Base-by-base conservation (phyloP, 1,140 invertebrate genomes). In the Lordiphosa stackelbergi region DNA sequence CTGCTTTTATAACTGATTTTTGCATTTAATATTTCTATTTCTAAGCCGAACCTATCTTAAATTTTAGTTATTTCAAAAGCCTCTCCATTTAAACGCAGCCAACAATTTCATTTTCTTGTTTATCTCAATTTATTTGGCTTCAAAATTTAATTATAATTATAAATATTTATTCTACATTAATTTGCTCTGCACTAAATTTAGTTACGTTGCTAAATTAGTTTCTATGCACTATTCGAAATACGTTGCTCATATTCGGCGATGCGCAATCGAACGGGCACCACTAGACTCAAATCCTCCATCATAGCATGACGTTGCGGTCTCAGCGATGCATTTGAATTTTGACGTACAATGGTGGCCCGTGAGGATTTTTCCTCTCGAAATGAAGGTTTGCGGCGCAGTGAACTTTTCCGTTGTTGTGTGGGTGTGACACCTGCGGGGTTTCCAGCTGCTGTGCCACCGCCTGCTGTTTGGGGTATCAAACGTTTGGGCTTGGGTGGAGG, bases 261-360 rank as follows among this genome's bases (percentile, higher is more conserved):
- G 49, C 83, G 83, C 46, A 85, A 47, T 51, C 73, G 55, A 11
- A 85, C 83, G 5, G 83, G 83, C 28, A 85, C 73, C 16, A 85
- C 83, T n/a, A 85, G 52, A 22, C 77, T 83, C 24, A 85, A 56
- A 53, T 85, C 83, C 70, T 85, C 83, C 83, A 85, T 85, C 46
- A 84, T 72, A 51, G 77, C 35, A 16, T 85, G 83, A 19, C 81
- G 74, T 47, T 85, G 83, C 41, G 83, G 73, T 35, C 77, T 57
- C 38, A 83, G 37, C 1, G 69, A 28, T 24, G 59, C 61, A 56
- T 55, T 78, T 4, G 83, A 74, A 35, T 73, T 85, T 10, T 83
- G 83, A 4, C 83, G 53, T 2, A 60, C 45, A 28, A 83, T 85
- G 8, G 62, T 78, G 35, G 77, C 60, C 12, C 83, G 66, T 2